Evolutionary conservation across 2,888 invertebrate species (phyloP), one percentile per base, ranked within the genome.

Genomic region (Rhabditoides inermis): DNA sequence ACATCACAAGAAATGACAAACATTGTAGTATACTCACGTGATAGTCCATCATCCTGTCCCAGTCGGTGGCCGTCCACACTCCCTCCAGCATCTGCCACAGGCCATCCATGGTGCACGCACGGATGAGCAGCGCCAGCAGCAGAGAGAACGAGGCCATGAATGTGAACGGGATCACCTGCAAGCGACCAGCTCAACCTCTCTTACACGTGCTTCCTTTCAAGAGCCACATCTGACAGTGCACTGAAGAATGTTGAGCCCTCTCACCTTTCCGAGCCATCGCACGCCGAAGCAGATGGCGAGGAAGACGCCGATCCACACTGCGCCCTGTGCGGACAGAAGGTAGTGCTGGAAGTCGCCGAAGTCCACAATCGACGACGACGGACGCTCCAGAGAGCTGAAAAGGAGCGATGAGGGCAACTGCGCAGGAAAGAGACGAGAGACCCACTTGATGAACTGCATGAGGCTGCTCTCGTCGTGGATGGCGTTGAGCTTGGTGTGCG

Each of bases 271-370:
- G n/a, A 76, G 55, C 66, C 72, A 73, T 45, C 76, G 55, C 23
- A 76, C 76, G n/a, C 76, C 76, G 47, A 70, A 70, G 50, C 71
- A 72, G 44, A 76, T 65, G 23, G 69, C 66, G 18, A 61, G 45
- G 55, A 76, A 75, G 25, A 76, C 70, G 27, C 63, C 48, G 0
- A 64, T 39, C 75, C 75, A 76, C 30, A 75, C 65, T 44, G 58
- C 58, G 25, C 66, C 73, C 45, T 69, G 68, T 6, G 72, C 70
- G 15, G 65, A 61, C 7, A 74, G 58, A 12, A 68, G 57, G 40
- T 59, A 58, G 51, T 64, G 56, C 42, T 72, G 68, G 42, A 75
- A 62, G 23, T 74, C 59, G 15, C 68, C 72, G 46, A 69, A 60
- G 10, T 67, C 61, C 32, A 61, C 66, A 32, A 76, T 71, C 32